phyloP scores from a whole-genome alignment of 2,113 vertebrate genomes.

The Limanda limanda region DNA sequence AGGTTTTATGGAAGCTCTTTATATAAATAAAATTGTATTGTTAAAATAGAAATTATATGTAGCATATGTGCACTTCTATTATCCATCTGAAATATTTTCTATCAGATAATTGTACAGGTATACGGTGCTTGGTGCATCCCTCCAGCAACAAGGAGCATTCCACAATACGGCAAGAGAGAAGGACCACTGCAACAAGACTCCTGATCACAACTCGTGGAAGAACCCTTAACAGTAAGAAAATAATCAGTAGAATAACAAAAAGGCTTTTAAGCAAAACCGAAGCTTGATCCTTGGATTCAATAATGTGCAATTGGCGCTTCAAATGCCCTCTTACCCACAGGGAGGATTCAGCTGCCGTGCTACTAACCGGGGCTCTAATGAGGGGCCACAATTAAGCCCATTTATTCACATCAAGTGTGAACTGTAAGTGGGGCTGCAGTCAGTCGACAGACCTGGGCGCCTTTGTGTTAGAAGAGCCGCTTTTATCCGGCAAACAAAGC shows the following conservation, averaged over 20 bases:
- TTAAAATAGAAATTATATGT: not conserved
- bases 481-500: slow-evolving; percentile 81
- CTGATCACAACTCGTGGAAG: slow-evolving; percentile 72
- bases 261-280: slow-evolving; percentile 75
- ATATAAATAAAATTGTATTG: not conserved
- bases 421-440: slow-evolving; percentile 79
- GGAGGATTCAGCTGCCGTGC: slow-evolving; percentile 81
- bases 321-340: slow-evolving; percentile 79
- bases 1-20: not conserved
- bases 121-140: slow-evolving; percentile 12
- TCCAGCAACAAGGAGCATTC: slow-evolving; percentile 61
- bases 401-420: slow-evolving; percentile 85
- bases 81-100: not conserved
- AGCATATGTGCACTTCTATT: not conserved
- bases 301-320: slow-evolving; percentile 76
- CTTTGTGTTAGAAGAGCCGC: slow-evolving; percentile 81
- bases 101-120: not conserved
- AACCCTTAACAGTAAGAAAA: slow-evolving; percentile 74
- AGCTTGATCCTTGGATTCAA: slow-evolving; percentile 80
- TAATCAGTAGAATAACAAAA: slow-evolving; percentile 78
- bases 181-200: slow-evolving; percentile 57
- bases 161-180: slow-evolving; percentile 54
- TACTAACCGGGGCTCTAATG: slow-evolving; percentile 77
- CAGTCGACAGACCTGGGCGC: slow-evolving; percentile 73
- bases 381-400: slow-evolving; percentile 83